Percentiles rank a stretch among this genome's conserved stretches.
phyloP scores from a whole-genome alignment of 2,113 vertebrate genomes.

The Stegastes partitus region DNA sequence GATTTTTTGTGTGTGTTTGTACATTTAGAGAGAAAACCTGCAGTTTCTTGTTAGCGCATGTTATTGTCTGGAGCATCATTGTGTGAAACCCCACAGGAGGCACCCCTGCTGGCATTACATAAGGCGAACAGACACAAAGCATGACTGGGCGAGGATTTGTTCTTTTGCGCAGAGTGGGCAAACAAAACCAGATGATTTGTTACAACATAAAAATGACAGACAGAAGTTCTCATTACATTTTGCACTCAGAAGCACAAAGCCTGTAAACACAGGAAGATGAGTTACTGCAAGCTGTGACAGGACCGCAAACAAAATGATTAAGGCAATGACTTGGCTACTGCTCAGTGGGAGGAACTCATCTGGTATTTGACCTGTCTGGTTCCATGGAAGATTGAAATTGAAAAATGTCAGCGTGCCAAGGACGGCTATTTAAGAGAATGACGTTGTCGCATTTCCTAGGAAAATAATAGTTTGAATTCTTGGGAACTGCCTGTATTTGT shows the following conservation, averaged over 20 bases:
- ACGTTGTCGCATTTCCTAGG: too few species aligned
- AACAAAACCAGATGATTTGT: slow-evolving; percentile 56
- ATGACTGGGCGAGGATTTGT: slow-evolving; percentile 19
- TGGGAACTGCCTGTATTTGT: too few species aligned
- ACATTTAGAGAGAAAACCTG: slow-evolving; percentile 1
- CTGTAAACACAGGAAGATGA: slow-evolving; percentile 12
- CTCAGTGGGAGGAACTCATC: slow-evolving; percentile 12
- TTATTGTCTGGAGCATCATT: slow-evolving; percentile 1
- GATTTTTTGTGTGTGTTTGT: not conserved
- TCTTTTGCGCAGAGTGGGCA: slow-evolving; percentile 8
- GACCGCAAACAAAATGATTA: slow-evolving; percentile 31
- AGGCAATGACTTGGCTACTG: slow-evolving; percentile 15
- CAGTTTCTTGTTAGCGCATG: not conserved
- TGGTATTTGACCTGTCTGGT: not conserved
- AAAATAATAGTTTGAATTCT: too few species aligned
- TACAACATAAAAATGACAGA: slow-evolving; percentile 17
- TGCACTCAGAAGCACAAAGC: slow-evolving; percentile 1
- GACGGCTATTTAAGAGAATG: not conserved
- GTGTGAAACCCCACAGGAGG: slow-evolving; percentile 26
- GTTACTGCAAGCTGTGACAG: slow-evolving; percentile 14
- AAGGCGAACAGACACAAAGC: not conserved
- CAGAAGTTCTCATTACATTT: slow-evolving; percentile 17
- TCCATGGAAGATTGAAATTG: not conserved
- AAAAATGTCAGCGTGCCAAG: not conserved
- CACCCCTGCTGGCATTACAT: slow-evolving; percentile 5